Percentiles rank a stretch among this genome's conserved stretches.
Evolutionary conservation across 2,888 invertebrate genomes (phyloP).

Genomic region (Hypercompe scribonia): DNA sequence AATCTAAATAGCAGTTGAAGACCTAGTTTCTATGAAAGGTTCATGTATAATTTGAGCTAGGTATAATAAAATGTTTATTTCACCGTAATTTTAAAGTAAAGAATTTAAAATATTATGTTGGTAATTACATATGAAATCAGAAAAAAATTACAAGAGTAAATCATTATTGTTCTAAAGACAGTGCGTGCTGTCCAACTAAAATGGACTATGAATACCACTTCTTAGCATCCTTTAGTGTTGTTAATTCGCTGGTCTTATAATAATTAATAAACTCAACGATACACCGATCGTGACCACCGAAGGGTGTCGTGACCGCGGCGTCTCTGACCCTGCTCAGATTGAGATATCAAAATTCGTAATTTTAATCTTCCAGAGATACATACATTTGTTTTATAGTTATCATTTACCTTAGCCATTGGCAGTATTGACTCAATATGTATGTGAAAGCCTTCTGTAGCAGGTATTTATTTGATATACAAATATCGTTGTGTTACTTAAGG

Average conservation of each 20-base stretch:
- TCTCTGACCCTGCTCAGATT: slow-evolving; percentile 82
- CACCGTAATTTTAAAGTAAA: neutral
- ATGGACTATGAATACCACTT: slow-evolving; percentile 45
- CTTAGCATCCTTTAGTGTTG: slow-evolving; percentile 69
- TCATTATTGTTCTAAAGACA: neutral
- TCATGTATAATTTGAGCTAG: neutral
- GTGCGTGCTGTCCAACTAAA: neutral
- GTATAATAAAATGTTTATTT: neutral
- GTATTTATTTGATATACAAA: neutral
- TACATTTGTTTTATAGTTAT: slow-evolving; percentile 77
- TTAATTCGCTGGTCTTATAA: slow-evolving; percentile 72
- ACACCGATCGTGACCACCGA: slow-evolving; percentile 82
- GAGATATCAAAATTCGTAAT: slow-evolving; percentile 85
- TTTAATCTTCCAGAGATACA: slow-evolving; percentile 74
- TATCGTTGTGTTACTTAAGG: neutral
- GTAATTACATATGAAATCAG: no score
- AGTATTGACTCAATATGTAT: slow-evolving; percentile 49
- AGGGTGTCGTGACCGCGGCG: slow-evolving; percentile 85
- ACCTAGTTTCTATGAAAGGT: neutral
- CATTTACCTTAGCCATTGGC: slow-evolving; percentile 66
- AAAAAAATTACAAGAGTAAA: neutral
- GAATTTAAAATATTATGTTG: neutral
- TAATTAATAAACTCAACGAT: slow-evolving; percentile 68
- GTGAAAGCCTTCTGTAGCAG: slow-evolving; percentile 13
- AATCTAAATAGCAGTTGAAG: neutral